Evolutionary conservation across 2,888 invertebrate species (phyloP), one percentile per base, ranked within the genome.

Genomic region (Eulithis testata): DNA sequence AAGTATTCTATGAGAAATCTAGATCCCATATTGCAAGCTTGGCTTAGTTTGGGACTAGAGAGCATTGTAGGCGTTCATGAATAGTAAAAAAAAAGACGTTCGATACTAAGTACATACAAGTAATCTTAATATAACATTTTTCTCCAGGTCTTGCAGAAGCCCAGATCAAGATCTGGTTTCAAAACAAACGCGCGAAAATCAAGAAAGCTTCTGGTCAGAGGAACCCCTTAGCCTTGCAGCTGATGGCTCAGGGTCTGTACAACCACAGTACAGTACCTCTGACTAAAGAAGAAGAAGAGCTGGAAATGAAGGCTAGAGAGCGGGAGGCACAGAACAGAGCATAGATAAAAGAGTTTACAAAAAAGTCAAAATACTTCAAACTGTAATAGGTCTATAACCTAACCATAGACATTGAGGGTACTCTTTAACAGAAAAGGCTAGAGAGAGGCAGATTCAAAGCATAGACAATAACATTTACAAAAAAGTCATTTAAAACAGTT

Each of bases 121-220:
- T 27, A 56, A 9, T 6, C 8, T 4, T 55, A 6, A 31, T 31
- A 6, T 1, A 40, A 40, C 40, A 1, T 40, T 40, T 31, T 1
- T 58, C 27, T n/a, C 11, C 59, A 59, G 59, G 97, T 0, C 94
- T 99, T 67, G 98, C 99, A 78, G 99, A 99, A 88, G 98, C 98
- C 0, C 99, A 99, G 92, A 99, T 98, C 85, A 98, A 98, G 94
- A 98, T 98, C 87, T 98, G 98, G 98, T 98, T 98, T 93, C 98
- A 99, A 94, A 98, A 99, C 93, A 98, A 99, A 87, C 94, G 99
- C 12, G 99, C 99, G 71, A 99, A 99, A 93, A 96, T 98, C 87
- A 99, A 99, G 94, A 99, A 99, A 85, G 95, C 97, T 0, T 95
- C 95, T 0, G 98, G 98, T 0, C 96, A 96, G 75, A 95, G 97